These are phyloP conservation scores for Mallotus villosus DNA, from an alignment of 2,797 vertebrate genomes.

Conservation along the genomic window DNA sequence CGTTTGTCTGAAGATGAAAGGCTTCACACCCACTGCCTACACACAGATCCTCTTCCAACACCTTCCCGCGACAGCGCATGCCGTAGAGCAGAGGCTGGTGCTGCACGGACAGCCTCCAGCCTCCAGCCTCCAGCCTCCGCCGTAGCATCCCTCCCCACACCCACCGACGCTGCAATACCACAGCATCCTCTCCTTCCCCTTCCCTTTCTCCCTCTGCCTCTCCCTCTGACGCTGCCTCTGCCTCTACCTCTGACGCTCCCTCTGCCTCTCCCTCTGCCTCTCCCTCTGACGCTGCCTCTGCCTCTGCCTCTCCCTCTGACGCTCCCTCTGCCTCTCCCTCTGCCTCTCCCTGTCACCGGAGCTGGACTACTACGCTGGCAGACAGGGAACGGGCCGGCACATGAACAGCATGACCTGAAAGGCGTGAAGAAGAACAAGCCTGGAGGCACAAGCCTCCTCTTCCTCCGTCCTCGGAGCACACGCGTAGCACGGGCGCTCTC, in stretches of 20 bases:
- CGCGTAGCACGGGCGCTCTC: slow-evolving; percentile 42
- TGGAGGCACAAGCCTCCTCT: slow-evolving; percentile 52
- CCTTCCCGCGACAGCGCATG: slow-evolving; percentile 75
- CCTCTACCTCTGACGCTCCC: slow-evolving; percentile 20
- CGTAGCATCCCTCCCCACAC: slow-evolving; percentile 70
- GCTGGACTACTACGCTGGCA: slow-evolving; percentile 61
- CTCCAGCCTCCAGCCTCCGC: slow-evolving; percentile 59
- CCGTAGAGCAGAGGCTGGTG: slow-evolving; percentile 69
- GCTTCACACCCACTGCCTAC: slow-evolving; percentile 83
- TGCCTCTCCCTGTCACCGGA: slow-evolving; percentile 54
- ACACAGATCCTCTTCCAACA: slow-evolving; percentile 76
- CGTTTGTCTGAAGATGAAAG: slow-evolving; percentile 82
- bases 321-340: slow-evolving; percentile 5
- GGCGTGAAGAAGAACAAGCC: slow-evolving; percentile 56
- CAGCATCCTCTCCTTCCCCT: slow-evolving; percentile 62
- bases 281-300: not conserved
- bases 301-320: slow-evolving; percentile 17
- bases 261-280: slow-evolving; percentile 28
- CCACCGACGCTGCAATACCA: slow-evolving; percentile 67
- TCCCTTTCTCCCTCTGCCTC: slow-evolving; percentile 36
- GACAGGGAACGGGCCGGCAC: slow-evolving; percentile 48
- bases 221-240: not conserved
- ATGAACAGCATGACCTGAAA: slow-evolving; percentile 65
- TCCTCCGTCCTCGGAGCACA: slow-evolving; percentile 39
- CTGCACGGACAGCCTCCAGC: slow-evolving; percentile 65